Conservation (phyloP, 1,140 invertebrate genomes). For the Ceratoteleas bidentatus region DNA sequence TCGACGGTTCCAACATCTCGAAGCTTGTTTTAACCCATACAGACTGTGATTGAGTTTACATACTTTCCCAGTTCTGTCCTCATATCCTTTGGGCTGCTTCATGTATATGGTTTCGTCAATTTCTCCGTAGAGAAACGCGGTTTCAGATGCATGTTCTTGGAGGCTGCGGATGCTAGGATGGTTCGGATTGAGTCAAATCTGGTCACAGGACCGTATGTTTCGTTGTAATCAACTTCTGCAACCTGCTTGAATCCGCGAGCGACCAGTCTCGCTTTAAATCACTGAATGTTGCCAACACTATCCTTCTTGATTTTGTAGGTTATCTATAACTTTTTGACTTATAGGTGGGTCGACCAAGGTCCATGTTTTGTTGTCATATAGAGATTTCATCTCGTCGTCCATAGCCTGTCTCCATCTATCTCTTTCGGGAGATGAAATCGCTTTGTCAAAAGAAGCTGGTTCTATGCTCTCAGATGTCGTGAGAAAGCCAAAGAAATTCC, state of each 20-base stretch:
- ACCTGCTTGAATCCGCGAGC: constrained; percentile 66
- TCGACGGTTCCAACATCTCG: constrained; percentile 31
- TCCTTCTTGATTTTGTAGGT: constrained; percentile 64
- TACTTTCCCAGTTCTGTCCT: not conserved
- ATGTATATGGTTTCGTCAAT: constrained; percentile 6
- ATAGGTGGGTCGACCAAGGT: not conserved
- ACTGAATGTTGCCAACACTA: constrained; percentile 36
- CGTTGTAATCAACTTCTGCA: constrained; percentile 67
- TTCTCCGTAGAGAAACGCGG: constrained; percentile 2
- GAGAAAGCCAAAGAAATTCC: no score
- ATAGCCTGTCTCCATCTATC: constrained; percentile 2
- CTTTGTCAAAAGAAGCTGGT: not conserved
- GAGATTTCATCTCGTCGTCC: constrained; percentile 8
- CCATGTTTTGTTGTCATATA: constrained; percentile 1
- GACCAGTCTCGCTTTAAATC: constrained; percentile 58
- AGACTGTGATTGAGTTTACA: constrained; percentile 3
- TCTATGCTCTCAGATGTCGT: not conserved
- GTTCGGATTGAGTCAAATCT: constrained; percentile 16
- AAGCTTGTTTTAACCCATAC: constrained; percentile 7
- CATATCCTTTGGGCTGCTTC: constrained; percentile 11
- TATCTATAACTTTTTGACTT: constrained; percentile 6
- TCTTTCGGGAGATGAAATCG: not conserved
- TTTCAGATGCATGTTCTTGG: not conserved
- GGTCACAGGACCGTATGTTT: constrained; percentile 21
- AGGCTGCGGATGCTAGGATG: constrained; percentile 63